A percentile compares a stretch with the other conserved stretches of the same genome.
Conservation (phyloP, 2,113 vertebrate genomes). For the Phalacrocorax brasilianus region DNA sequence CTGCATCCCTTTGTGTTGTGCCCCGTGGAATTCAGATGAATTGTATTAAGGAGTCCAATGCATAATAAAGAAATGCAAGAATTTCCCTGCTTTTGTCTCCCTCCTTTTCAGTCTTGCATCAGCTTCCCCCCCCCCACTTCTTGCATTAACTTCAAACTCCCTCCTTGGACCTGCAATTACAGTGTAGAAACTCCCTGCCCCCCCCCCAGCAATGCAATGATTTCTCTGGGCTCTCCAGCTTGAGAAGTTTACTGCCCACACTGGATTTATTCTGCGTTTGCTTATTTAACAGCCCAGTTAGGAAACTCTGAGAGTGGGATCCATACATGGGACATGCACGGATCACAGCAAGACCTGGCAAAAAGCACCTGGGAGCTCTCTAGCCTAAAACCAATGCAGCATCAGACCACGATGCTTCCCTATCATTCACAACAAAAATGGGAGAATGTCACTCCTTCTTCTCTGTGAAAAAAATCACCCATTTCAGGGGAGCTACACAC, state of each 20-base stretch:
- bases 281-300: background rate
- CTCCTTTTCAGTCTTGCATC: background rate
- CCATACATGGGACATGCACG: rapidly evolving
- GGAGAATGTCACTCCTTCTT: background rate
- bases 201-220: background rate
- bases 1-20: rapidly evolving
- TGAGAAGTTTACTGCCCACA: background rate
- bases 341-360: background rate
- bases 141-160: background rate
- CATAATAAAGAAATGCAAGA: background rate
- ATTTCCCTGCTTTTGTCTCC: background rate
- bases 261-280: background rate
- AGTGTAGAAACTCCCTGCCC: background rate
- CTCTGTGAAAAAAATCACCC: background rate
- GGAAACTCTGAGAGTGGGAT: background rate
- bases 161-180: background rate
- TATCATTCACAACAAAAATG: rapidly evolving
- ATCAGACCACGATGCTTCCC: rapidly evolving
- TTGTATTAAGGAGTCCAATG: background rate
- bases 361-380: background rate
- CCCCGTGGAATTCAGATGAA: background rate
- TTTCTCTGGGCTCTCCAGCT: background rate
- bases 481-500: background rate
- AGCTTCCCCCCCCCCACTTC: background rate
- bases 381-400: background rate